Percentiles rank a stretch among this genome's conserved stretches.
These are phyloP conservation scores for Pomacea maculata DNA, from an alignment of 1,140 invertebrate genomes.

Conservation along the genomic window DNA sequence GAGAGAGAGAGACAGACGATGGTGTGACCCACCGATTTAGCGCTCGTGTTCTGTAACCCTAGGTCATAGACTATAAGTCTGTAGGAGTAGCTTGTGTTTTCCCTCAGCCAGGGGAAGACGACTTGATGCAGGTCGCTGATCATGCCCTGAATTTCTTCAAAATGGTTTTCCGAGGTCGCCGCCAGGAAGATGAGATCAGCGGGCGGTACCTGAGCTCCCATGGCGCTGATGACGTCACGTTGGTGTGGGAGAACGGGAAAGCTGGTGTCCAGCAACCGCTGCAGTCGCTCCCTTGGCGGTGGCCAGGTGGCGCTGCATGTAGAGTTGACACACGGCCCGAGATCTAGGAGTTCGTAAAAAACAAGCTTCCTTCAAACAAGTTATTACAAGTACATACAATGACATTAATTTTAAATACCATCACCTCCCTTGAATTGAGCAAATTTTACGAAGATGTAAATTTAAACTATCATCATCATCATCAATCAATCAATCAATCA, in stretches of 20 bases:
- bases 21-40: not conserved
- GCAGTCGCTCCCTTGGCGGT: not conserved
- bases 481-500: too few species aligned
- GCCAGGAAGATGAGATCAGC: slow-evolving; percentile 20
- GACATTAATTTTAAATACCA: too few species aligned
- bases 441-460: too few species aligned
- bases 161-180: slow-evolving; percentile 19
- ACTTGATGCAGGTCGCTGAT: slow-evolving; percentile 16
- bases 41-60: not conserved
- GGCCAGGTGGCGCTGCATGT: not conserved
- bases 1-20: too few species aligned
- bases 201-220: not conserved
- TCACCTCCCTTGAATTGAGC: too few species aligned
- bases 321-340: not conserved
- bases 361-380: too few species aligned
- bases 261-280: not conserved
- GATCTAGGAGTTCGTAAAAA: too few species aligned
- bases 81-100: not conserved
- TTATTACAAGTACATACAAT: too few species aligned
- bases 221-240: not conserved
- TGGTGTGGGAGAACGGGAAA: not conserved
- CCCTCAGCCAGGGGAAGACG: slow-evolving; percentile 14
- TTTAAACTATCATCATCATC: too few species aligned
- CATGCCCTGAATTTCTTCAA: slow-evolving; percentile 12
- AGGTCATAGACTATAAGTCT: slow-evolving; percentile 11